Conservation (phyloP, 2,797 vertebrate species). For the Phataginus tetradactyla region DNA sequence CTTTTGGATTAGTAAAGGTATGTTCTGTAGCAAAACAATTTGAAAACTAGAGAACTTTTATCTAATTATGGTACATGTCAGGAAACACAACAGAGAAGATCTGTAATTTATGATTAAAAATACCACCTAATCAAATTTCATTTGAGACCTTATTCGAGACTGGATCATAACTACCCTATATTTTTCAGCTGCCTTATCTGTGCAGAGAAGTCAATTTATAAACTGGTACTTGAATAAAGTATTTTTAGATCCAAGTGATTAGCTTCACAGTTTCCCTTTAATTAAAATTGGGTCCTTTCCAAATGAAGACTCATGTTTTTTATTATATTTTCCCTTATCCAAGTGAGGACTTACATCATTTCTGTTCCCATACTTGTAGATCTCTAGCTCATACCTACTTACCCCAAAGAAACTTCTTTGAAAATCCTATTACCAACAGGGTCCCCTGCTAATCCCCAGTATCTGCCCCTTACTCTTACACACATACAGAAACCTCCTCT, state of each 20-base stretch:
- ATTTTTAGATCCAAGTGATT: background rate
- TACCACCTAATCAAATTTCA: background rate
- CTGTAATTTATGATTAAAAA: slow-evolving; percentile 11
- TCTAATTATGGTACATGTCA: background rate
- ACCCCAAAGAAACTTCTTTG: background rate
- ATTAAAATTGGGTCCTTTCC: background rate
- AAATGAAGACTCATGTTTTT: background rate
- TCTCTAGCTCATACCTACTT: background rate
- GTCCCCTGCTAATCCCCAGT: background rate
- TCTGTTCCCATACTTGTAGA: background rate
- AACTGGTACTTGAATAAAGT: background rate
- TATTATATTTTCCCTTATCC: background rate
- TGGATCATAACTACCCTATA: background rate
- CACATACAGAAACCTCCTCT: background rate
- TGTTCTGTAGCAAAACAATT: background rate
- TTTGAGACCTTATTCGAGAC: background rate
- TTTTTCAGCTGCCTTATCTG: slow-evolving; percentile 16
- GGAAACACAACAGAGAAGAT: background rate
- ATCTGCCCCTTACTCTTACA: background rate
- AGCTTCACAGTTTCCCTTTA: background rate
- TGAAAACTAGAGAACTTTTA: slow-evolving; percentile 4
- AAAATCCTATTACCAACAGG: background rate
- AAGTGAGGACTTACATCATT: background rate
- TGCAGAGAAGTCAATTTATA: slow-evolving; percentile 6
- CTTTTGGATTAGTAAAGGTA: background rate